phyloP scores from a whole-genome alignment of 2,113 vertebrate species.

The Parotia lawesii region DNA sequence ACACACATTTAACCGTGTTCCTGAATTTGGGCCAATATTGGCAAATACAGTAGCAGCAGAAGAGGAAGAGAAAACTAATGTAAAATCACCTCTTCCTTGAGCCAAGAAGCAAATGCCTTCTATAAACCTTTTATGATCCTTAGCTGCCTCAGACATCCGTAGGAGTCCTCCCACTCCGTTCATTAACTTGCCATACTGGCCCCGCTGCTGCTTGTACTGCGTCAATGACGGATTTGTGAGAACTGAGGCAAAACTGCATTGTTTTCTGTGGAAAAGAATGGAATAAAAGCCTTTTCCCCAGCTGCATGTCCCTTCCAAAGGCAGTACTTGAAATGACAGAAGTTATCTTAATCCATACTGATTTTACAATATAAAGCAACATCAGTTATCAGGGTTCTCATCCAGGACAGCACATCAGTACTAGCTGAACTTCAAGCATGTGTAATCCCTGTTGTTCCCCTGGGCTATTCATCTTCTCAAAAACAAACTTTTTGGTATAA shows the following conservation, averaged over 20 bases:
- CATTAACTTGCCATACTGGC: neutral
- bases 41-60: neutral
- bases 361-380: neutral
- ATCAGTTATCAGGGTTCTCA: neutral
- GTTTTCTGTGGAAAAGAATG: neutral
- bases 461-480: neutral
- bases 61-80: neutral
- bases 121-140: neutral
- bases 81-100: neutral
- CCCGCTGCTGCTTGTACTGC: neutral
- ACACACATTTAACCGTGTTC: fast-evolving
- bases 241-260: neutral
- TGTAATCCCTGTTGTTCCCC: neutral
- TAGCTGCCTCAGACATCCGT: slow-evolving; percentile 10
- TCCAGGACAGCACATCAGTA: neutral
- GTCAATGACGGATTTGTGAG: slow-evolving; percentile 34
- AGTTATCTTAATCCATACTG: neutral
- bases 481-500: neutral
- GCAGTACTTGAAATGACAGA: neutral
- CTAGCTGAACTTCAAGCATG: neutral
- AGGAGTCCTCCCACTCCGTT: neutral
- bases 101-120: neutral
- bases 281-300: neutral
- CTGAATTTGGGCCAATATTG: neutral
- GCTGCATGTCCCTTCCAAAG: neutral